These are phyloP conservation scores for Elanus axillaris DNA, from an alignment of 2,113 vertebrate genomes.

Conservation along the genomic window DNA sequence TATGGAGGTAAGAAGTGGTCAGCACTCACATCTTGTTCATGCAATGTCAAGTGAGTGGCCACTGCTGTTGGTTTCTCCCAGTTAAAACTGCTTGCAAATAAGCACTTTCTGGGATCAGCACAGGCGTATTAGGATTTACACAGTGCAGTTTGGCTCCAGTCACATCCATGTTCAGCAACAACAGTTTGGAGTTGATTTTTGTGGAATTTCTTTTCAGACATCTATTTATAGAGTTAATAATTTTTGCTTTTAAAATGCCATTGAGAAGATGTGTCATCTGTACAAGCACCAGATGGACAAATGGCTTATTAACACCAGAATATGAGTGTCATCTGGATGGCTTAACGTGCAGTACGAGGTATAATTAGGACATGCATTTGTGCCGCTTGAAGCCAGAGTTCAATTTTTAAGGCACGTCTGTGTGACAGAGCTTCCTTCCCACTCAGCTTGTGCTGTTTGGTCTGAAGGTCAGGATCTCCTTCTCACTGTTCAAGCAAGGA, in stretches of 20 bases:
- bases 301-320: neutral
- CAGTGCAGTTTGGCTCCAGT: neutral
- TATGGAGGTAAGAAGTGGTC: neutral
- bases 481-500: neutral
- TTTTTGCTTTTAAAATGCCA: neutral
- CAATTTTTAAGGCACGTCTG: neutral
- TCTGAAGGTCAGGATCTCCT: neutral
- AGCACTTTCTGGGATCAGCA: neutral
- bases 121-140: accelerated
- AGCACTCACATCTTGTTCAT: accelerated
- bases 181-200: neutral
- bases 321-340: neutral
- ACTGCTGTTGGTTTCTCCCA: neutral
- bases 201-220: neutral
- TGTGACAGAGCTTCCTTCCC: neutral
- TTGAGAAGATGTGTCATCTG: neutral
- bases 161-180: neutral
- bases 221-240: neutral
- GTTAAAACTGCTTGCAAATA: neutral
- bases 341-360: accelerated
- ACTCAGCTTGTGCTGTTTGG: accelerated
- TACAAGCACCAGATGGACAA: neutral
- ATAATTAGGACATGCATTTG: neutral
- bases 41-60: neutral
- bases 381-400: neutral